Conservation (phyloP, 2,888 invertebrate species). For the Allolobophora icterica region DNA sequence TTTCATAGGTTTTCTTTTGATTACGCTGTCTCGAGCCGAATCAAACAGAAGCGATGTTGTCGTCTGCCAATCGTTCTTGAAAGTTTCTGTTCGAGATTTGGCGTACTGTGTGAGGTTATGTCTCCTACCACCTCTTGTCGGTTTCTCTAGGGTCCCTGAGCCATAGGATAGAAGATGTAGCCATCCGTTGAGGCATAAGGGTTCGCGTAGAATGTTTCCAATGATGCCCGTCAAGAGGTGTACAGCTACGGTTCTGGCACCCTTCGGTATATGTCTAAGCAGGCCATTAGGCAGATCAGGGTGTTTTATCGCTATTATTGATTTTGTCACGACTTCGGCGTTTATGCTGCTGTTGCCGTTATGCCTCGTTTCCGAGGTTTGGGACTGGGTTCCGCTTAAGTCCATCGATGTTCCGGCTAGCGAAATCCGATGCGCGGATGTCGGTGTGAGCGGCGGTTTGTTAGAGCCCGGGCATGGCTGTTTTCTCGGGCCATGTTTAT, state of each 20-base stretch:
- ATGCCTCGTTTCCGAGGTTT: too few relatives aligned
- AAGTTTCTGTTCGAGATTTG: neutral
- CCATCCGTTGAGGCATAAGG: neutral
- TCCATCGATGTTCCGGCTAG: too few relatives aligned
- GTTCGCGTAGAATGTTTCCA: neutral
- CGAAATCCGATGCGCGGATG: too few relatives aligned
- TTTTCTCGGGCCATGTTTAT: too few relatives aligned
- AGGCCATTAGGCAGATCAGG: neutral
- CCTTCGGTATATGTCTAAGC: neutral
- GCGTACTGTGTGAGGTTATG: neutral
- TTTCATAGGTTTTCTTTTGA: too few relatives aligned
- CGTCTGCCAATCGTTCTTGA: neutral
- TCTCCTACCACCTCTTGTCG: neutral
- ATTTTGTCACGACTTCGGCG: too few relatives aligned
- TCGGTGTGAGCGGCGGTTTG: too few relatives aligned
- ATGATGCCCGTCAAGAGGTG: neutral
- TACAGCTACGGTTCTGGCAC: neutral
- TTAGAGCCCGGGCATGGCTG: too few relatives aligned
- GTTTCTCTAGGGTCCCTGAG: neutral
- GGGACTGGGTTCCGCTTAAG: too few relatives aligned
- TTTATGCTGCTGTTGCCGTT: too few relatives aligned
- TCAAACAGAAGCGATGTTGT: too few relatives aligned
- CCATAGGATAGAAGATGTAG: neutral
- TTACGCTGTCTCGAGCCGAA: too few relatives aligned
- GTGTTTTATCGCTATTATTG: neutral